phyloP scores from a whole-genome alignment of 2,888 invertebrate genomes.

The Torymus texanus region DNA sequence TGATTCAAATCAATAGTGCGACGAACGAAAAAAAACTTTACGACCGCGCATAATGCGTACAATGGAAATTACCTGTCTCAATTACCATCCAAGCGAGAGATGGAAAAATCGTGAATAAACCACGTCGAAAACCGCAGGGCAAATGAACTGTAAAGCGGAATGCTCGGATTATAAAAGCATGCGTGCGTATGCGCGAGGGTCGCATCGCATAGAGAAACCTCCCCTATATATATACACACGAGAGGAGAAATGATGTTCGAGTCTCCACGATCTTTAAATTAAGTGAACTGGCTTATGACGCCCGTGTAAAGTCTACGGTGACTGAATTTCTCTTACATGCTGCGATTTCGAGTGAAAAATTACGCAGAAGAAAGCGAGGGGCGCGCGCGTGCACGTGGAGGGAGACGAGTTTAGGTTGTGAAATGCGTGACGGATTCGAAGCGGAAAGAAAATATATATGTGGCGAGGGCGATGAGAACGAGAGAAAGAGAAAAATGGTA shows the following conservation, averaged over 20 bases:
- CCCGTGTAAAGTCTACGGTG: conserved; percentile 69
- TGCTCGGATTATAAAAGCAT: conserved; percentile 65
- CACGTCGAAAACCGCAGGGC: conserved; percentile 59
- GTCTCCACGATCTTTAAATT: conserved; percentile 70
- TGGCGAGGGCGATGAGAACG: neutral
- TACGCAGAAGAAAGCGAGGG: neutral
- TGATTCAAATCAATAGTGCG: too few species aligned
- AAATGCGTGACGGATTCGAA: conserved; percentile 68
- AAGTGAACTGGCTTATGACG: conserved; percentile 72
- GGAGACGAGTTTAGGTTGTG: conserved; percentile 54
- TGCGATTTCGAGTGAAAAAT: conserved; percentile 23
- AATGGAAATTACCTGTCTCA: conserved; percentile 17
- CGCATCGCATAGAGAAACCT: neutral
- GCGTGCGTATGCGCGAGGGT: conserved; percentile 54
- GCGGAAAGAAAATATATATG: conserved; percentile 39
- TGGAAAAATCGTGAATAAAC: conserved; percentile 24
- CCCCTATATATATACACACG: too few species aligned
- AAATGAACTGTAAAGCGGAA: conserved; percentile 71
- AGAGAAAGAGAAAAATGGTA: conserved; percentile 23
- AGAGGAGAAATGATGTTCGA: too few species aligned
- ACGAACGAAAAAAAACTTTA: too few species aligned
- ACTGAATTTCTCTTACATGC: conserved; percentile 62
- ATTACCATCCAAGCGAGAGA: conserved; percentile 11
- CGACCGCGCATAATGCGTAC: too few species aligned
- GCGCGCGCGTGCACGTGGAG: conserved; percentile 1